Evolutionary conservation across 2,113 vertebrate species (phyloP).

Genomic region (Antigone vipio): DNA sequence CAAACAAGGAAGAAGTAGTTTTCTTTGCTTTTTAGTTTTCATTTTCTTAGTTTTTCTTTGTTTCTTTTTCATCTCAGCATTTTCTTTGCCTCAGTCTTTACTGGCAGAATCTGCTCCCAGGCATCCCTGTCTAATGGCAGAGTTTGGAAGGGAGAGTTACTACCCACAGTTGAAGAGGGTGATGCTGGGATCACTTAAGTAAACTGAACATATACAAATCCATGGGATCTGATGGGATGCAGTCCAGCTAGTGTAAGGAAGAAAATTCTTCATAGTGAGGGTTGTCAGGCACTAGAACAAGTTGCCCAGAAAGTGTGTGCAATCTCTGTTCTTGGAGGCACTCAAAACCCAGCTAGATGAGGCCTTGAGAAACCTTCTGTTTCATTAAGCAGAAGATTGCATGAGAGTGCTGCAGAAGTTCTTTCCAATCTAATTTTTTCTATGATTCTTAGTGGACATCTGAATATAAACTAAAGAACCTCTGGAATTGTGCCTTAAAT

Average conservation of each 20-base stretch:
- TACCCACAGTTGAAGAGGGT: neutral
- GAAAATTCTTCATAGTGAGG: neutral
- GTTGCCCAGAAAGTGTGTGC: neutral
- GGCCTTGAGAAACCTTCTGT: neutral
- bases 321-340: neutral
- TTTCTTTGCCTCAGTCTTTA: neutral
- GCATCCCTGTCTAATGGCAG: neutral
- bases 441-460: neutral
- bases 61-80: neutral
- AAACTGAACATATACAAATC: neutral
- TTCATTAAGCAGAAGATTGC: neutral
- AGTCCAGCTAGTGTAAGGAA: neutral
- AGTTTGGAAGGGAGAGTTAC: neutral
- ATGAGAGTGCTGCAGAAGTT: neutral
- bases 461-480: neutral
- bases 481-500: neutral
- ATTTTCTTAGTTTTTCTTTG: too few relatives aligned
- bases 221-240: neutral
- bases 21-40: too few relatives aligned
- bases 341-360: neutral
- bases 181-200: neutral
- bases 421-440: neutral
- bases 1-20: neutral
- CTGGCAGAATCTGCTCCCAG: neutral
- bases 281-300: neutral